phyloP scores from a whole-genome alignment of 2,113 vertebrate species.

The Lophura nycthemera region DNA sequence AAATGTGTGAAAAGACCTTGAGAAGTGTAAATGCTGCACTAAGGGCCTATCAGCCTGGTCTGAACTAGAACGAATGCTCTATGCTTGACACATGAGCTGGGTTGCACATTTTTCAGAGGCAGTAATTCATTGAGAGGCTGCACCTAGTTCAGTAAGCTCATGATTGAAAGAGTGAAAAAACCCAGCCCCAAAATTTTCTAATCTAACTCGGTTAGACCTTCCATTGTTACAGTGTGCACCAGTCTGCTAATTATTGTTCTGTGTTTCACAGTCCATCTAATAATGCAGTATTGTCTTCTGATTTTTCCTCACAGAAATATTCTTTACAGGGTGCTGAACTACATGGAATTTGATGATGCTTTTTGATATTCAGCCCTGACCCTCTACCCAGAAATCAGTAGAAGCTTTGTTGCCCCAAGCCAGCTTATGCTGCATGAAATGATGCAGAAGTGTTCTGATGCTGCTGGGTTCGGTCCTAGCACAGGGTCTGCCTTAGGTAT shows the following conservation, averaged over 20 bases:
- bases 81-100: background rate
- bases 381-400: background rate
- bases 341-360: background rate
- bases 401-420: background rate
- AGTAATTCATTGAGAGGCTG: background rate
- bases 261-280: background rate
- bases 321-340: background rate
- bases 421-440: background rate
- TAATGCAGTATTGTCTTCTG: background rate
- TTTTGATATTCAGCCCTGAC: background rate
- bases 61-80: fast-evolving
- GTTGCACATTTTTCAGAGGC: background rate
- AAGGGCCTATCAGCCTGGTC: background rate
- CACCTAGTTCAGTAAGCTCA: background rate
- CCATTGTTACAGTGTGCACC: background rate
- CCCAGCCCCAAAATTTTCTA: background rate
- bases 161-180: background rate
- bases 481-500: background rate
- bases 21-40: background rate
- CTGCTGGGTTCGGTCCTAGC: background rate
- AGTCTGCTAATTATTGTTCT: background rate
- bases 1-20: background rate
- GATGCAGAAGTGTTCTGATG: background rate
- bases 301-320: background rate
- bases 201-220: background rate